Percentiles rank a stretch among this genome's conserved stretches.
Conservation (phyloP, 1,140 invertebrate genomes). For the Danaus plexippus region DNA sequence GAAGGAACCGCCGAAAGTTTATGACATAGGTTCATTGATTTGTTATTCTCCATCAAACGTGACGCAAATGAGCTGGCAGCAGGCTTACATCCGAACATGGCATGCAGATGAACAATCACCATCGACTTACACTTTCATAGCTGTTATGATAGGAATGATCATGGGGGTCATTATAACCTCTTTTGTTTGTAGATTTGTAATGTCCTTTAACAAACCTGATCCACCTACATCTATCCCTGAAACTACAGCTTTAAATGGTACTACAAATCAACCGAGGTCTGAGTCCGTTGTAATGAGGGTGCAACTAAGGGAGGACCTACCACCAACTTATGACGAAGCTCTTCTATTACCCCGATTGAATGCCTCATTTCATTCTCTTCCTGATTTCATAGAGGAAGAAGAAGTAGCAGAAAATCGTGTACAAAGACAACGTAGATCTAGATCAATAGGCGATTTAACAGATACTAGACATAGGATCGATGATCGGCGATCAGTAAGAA, state of each 20-base stretch:
- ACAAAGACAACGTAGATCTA: conserved; percentile 39
- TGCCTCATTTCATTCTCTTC: conserved; percentile 73
- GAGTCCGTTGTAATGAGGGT: conserved; percentile 69
- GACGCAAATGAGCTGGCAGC: conserved; percentile 76
- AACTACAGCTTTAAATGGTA: conserved; percentile 63
- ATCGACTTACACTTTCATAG: conserved; percentile 73
- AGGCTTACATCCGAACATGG: conserved; percentile 76
- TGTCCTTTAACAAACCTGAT: conserved; percentile 65
- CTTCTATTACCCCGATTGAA: conserved; percentile 77
- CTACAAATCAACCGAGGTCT: conserved; percentile 58
- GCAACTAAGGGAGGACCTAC: conserved; percentile 73
- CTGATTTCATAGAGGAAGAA: conserved; percentile 64
- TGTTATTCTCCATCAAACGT: conserved; percentile 76
- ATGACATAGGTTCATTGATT: conserved; percentile 45
- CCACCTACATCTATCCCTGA: conserved; percentile 68
- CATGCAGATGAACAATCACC: conserved; percentile 36
- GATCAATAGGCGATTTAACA: conserved; percentile 58
- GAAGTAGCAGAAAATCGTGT: conserved; percentile 19
- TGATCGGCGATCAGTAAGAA: conserved; percentile 49
- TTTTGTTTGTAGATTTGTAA: conserved; percentile 71
- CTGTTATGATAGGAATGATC: conserved; percentile 71
- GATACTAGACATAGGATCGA: conserved; percentile 40
- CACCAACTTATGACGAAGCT: conserved; percentile 82
- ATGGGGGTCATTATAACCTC: conserved; percentile 69
- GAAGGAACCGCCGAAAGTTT: conserved; percentile 67